phyloP scores from a whole-genome alignment of 2,113 vertebrate species.

The Calcarius ornatus region DNA sequence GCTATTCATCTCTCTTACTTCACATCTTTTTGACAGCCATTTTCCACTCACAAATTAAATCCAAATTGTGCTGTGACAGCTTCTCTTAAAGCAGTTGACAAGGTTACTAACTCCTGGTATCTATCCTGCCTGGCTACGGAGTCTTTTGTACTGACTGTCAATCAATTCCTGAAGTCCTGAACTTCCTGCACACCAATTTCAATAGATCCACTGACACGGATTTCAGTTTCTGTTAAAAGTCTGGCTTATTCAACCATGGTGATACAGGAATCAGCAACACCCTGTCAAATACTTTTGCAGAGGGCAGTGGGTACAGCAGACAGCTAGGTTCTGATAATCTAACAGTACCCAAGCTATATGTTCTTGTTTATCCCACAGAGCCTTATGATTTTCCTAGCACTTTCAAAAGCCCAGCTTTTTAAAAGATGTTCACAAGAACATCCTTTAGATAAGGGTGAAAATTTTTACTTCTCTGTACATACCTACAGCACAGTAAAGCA shows the following conservation, averaged over 20 bases:
- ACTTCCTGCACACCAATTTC: neutral
- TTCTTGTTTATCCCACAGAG: neutral
- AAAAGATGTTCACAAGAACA: neutral
- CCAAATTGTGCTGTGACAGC: neutral
- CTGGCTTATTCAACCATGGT: accelerated
- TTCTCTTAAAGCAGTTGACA: neutral
- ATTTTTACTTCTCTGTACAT: neutral
- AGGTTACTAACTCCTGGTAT: neutral
- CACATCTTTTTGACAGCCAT: neutral
- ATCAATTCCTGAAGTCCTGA: neutral
- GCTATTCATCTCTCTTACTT: neutral
- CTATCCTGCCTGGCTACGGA: neutral
- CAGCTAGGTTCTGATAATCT: neutral
- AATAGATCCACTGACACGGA: neutral
- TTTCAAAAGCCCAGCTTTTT: neutral
- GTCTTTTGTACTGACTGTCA: neutral
- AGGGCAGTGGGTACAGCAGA: neutral
- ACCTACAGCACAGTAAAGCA: neutral
- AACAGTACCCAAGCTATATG: neutral
- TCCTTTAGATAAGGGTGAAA: neutral
- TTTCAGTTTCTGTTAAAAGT: neutral
- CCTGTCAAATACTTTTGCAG: neutral
- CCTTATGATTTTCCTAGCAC: neutral
- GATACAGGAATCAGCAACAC: neutral
- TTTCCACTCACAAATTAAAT: neutral